phyloP scores from a whole-genome alignment of 2,113 vertebrate genomes.

The Nicator chloris region DNA sequence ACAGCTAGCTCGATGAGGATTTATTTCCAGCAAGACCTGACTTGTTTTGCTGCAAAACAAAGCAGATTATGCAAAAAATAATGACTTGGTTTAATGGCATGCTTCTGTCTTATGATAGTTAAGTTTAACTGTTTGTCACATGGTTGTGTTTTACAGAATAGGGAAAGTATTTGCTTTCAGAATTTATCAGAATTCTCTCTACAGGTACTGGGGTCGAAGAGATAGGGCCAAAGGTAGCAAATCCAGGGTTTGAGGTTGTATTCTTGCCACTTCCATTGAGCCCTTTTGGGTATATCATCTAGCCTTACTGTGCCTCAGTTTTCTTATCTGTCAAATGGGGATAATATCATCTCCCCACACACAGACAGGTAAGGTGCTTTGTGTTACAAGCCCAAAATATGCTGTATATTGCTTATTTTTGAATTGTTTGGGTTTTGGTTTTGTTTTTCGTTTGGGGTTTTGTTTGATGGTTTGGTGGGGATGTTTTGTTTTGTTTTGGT shows the following conservation, averaged over 20 bases:
- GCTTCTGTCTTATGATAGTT: background rate
- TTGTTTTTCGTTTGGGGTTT: background rate
- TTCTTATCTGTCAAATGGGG: background rate
- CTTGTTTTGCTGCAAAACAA: background rate
- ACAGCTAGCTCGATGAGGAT: background rate
- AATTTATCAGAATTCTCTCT: background rate
- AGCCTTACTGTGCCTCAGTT: background rate
- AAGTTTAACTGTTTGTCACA: background rate
- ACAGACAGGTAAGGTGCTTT: background rate
- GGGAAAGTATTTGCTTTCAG: background rate
- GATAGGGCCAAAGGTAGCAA: background rate
- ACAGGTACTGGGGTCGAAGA: background rate
- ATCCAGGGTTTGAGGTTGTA: background rate
- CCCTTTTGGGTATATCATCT: background rate
- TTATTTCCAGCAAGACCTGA: background rate
- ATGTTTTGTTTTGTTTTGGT: background rate
- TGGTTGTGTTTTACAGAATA: background rate
- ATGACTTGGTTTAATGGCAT: background rate
- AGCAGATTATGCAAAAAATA: background rate
- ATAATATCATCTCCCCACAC: background rate
- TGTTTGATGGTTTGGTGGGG: background rate
- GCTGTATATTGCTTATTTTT: background rate
- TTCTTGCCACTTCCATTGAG: background rate
- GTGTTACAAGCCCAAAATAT: background rate
- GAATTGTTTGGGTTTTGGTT: background rate